These are phyloP conservation scores for Dryocosmus kuriphilus DNA, from an alignment of 2,888 invertebrate species.

Conservation along the genomic window DNA sequence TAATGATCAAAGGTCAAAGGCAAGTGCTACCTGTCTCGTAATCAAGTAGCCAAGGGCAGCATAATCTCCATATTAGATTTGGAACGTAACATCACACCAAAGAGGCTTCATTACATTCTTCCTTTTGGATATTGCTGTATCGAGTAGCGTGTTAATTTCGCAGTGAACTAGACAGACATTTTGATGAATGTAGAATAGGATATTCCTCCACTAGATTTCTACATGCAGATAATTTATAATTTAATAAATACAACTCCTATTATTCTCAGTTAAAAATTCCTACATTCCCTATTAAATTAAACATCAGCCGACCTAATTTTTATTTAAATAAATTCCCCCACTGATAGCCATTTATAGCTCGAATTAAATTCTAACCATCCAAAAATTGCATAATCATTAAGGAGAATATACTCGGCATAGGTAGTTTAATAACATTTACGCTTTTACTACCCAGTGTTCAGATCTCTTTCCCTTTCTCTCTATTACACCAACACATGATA, in stretches of 20 bases:
- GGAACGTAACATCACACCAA: conserved; percentile 15
- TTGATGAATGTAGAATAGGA: neutral
- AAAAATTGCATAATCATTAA: conserved; percentile 35
- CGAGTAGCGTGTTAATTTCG: neutral
- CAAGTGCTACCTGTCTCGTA: conserved; percentile 7
- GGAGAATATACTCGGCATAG: neutral
- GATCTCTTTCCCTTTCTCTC: neutral
- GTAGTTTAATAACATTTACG: conserved; percentile 39
- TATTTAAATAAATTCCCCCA: neutral
- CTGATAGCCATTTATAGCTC: conserved; percentile 31
- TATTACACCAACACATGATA: conserved; percentile 12
- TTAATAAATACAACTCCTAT: no score
- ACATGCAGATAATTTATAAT: no score
- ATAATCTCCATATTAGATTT: conserved; percentile 7
- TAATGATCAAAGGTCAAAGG: conserved; percentile 15
- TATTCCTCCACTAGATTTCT: no score
- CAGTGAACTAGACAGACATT: neutral
- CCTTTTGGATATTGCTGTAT: conserved; percentile 13
- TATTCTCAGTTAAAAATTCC: neutral
- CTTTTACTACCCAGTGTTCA: conserved; percentile 30
- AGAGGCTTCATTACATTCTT: conserved; percentile 8
- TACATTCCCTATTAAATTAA: neutral
- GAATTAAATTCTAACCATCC: conserved; percentile 43
- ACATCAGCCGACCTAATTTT: neutral
- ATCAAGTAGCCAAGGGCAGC: neutral